Evolutionary conservation across 2,113 vertebrate species (phyloP), one percentile per base, ranked within the genome.

Genomic region (Coryphaenoides rupestris): DNA sequence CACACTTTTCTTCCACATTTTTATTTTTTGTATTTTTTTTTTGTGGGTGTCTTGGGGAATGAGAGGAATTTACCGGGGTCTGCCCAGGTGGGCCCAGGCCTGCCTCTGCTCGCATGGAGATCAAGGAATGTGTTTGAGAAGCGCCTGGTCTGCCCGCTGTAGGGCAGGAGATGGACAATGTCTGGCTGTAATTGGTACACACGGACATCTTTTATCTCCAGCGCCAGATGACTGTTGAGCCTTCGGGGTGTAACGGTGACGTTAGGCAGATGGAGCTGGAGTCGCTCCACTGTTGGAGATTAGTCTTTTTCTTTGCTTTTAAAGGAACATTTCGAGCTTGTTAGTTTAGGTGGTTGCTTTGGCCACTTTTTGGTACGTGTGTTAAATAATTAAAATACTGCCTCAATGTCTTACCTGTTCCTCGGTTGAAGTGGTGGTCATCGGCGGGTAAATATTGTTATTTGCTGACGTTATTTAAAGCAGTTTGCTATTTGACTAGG

Each of bases 21-120:
- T 22, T 28, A 28, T 53, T 53, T 33, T 4, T 58, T 56, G 55
- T 63, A n/a, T 65, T 66, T 50, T 17, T 62, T 66, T 70, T 74
- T 16, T 26, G 45, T 77, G 68, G 21, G 26, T 70, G 74, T 80
- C 76, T 74, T 24, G 1, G 60, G 79, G 71, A 74, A 86, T 72
- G 79, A 83, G 68, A 72, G 87, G 87, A 89, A 89, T 89, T 82
- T 66, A 79, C 73, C 76, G 63, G 76, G 85, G 77, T 87, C 84
- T 87, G 76, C 79, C 79, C 82, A 87, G 82, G 82, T 86, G 79
- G 86, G 83, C 83, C 79, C 74, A 75, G 84, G 72, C 86, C 79
- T 86, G 87, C 78, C 83, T 80, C 52, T 81, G 77, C 83, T 84
- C 19, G 86, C 66, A 74, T 69, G 66, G 46, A n/a, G 79, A 86